Conservation (phyloP, 2,113 vertebrate genomes). For the Bos javanicus region DNA sequence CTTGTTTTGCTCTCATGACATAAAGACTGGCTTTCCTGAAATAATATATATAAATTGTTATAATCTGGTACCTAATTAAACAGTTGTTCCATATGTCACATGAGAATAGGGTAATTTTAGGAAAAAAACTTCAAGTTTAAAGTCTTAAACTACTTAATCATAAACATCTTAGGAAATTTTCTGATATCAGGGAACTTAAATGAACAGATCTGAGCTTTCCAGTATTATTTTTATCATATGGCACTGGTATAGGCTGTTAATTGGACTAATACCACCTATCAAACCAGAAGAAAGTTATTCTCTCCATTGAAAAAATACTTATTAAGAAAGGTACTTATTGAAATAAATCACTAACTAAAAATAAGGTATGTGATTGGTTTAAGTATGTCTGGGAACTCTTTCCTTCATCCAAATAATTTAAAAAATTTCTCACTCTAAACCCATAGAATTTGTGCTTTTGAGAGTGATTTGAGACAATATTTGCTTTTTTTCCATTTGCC, state of each 20-base stretch:
- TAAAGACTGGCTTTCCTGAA: not conserved
- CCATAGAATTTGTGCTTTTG: not conserved
- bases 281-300: not conserved
- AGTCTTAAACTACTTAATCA: not conserved
- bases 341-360: not conserved
- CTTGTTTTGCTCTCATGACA: not conserved
- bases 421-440: not conserved
- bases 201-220: not conserved
- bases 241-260: not conserved
- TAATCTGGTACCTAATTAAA: not conserved
- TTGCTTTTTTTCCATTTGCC: not conserved
- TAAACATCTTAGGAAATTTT: not conserved
- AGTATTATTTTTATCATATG: not conserved
- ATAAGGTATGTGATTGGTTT: not conserved
- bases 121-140: not conserved
- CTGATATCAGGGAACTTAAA: not conserved
- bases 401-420: not conserved
- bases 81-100: not conserved
- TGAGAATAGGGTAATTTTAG: not conserved
- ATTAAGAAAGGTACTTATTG: not conserved
- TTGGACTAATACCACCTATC: not conserved
- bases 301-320: not conserved
- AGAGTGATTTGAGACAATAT: not conserved
- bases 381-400: not conserved
- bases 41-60: not conserved